A percentile compares a stretch with the other conserved stretches of the same genome.
phyloP scores from a whole-genome alignment of 2,797 vertebrate species.

The Microtus agrestis region DNA sequence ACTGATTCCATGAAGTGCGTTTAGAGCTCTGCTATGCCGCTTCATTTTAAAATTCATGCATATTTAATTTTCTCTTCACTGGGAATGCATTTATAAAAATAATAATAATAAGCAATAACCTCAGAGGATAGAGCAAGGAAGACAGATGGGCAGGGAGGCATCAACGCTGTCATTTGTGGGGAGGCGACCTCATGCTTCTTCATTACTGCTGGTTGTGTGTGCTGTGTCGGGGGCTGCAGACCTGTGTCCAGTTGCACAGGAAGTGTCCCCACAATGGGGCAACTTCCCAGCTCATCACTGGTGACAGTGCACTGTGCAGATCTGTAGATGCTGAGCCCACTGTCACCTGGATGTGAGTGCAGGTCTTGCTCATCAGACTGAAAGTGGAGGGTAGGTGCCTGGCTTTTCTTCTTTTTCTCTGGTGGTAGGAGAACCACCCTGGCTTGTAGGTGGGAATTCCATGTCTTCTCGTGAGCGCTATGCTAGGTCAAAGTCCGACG shows the following conservation, averaged over 20 bases:
- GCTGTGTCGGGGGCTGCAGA: accelerated
- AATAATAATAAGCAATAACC: conserved; percentile 28
- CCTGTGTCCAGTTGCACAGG: accelerated
- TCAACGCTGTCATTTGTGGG: background rate
- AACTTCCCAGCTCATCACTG: too few species aligned
- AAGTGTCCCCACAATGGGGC: accelerated
- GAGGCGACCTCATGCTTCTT: background rate
- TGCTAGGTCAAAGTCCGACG: too few species aligned
- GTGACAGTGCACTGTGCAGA: background rate
- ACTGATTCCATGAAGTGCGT: conserved; percentile 53
- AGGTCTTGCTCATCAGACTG: too few species aligned
- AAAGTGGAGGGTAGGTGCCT: too few species aligned
- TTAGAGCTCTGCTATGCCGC: background rate
- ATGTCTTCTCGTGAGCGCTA: accelerated
- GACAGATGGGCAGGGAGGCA: background rate
- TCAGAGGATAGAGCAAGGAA: conserved; percentile 29
- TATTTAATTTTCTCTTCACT: conserved; percentile 64
- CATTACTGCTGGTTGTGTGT: too few species aligned
- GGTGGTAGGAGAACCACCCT: too few species aligned
- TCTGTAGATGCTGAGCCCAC: background rate
- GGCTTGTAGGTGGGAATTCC: accelerated
- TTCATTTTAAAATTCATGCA: conserved; percentile 57
- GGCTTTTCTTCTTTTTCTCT: background rate
- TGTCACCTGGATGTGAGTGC: accelerated
- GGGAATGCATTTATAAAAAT: background rate